Percentiles rank a stretch among this genome's conserved stretches.
Evolutionary conservation across 2,113 vertebrate species (phyloP).

Genomic region (Macquaria ambigua): DNA sequence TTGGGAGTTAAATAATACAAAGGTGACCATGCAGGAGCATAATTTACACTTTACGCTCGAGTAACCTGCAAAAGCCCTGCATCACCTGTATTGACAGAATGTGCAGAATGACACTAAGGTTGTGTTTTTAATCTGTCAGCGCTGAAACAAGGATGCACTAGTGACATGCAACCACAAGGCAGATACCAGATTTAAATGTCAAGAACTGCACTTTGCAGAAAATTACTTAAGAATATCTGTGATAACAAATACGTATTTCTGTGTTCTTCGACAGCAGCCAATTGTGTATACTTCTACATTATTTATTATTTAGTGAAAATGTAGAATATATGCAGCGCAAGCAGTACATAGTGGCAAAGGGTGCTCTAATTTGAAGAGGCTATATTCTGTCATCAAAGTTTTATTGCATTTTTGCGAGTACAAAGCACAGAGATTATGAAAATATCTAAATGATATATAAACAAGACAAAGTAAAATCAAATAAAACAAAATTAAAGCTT

Average conservation of each 20-base stretch:
- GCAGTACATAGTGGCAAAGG: too few relatives aligned
- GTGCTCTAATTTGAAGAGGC: not conserved
- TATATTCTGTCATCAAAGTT: conserved; percentile 20
- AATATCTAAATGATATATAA: not conserved
- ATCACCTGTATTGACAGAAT: conserved; percentile 9
- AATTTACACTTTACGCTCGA: not conserved
- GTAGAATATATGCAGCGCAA: not conserved
- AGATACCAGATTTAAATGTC: conserved; percentile 1
- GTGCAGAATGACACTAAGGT: not conserved
- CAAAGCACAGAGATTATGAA: not conserved
- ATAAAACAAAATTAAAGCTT: not conserved
- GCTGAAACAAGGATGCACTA: not conserved
- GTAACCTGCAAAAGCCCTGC: not conserved
- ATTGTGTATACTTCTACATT: not conserved
- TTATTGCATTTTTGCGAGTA: not conserved
- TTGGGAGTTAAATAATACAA: conserved; percentile 23
- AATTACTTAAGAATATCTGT: not conserved
- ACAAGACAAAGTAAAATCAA: conserved; percentile 16
- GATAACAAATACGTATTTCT: not conserved
- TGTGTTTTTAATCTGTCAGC: conserved; percentile 8
- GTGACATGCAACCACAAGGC: not conserved
- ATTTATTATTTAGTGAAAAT: not conserved
- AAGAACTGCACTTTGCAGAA: conserved; percentile 1
- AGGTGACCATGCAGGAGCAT: not conserved
- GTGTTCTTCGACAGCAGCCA: not conserved